Percentiles rank a stretch among this genome's conserved stretches.
These are phyloP conservation scores for Lontra canadensis DNA, from an alignment of 2,113 vertebrate genomes.

Conservation along the genomic window DNA sequence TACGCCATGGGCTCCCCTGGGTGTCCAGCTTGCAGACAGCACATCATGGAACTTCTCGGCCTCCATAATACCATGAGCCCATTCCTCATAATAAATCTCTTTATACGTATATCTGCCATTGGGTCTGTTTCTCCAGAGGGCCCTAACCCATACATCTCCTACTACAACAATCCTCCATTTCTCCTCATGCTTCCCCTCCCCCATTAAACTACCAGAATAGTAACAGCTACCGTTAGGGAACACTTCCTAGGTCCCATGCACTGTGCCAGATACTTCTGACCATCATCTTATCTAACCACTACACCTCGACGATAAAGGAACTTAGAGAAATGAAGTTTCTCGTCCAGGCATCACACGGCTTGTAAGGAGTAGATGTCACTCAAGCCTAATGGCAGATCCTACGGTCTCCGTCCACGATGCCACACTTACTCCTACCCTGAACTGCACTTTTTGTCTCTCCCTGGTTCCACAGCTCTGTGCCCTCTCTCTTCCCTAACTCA, in stretches of 20 bases:
- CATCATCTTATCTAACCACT: neutral
- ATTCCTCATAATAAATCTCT: neutral
- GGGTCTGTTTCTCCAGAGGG: neutral
- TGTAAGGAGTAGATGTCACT: neutral
- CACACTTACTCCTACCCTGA: neutral
- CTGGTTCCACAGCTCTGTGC: fast-evolving
- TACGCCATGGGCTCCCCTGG: neutral
- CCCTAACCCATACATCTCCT: neutral
- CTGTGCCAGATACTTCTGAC: neutral
- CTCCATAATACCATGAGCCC: neutral
- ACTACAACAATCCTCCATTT: neutral
- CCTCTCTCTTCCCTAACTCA: neutral
- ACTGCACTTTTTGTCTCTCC: neutral
- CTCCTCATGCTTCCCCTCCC: neutral
- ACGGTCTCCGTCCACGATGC: neutral
- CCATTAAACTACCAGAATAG: neutral
- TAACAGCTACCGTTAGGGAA: neutral
- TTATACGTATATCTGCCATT: neutral
- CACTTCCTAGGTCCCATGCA: neutral
- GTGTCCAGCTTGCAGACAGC: neutral
- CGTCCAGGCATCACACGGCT: neutral
- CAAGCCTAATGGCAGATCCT: neutral
- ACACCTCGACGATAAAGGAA: neutral
- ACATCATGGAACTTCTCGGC: neutral
- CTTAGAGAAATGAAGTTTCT: neutral